A percentile compares a stretch with the other conserved stretches of the same genome.
Evolutionary conservation across 2,113 vertebrate genomes (phyloP).

Genomic region (Ammodramus savannarum): DNA sequence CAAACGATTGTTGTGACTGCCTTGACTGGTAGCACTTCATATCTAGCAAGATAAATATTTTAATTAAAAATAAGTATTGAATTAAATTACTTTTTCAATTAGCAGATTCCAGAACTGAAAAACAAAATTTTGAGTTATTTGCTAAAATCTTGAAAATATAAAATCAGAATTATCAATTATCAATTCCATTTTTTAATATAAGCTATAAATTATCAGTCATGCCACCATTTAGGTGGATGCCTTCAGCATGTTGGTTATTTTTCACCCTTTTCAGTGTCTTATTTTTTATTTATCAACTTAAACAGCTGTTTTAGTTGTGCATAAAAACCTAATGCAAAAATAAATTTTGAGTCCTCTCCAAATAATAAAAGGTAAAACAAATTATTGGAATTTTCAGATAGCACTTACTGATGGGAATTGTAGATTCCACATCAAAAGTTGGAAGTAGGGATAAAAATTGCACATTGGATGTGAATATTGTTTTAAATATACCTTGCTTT

Average conservation of each 20-base stretch:
- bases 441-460: slow-evolving; percentile 9
- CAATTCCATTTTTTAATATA: background rate
- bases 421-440: background rate
- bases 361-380: background rate
- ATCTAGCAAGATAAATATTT: background rate
- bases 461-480: background rate
- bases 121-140: background rate
- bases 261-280: slow-evolving; percentile 2
- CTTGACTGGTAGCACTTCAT: background rate
- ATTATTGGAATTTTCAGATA: background rate
- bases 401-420: slow-evolving; percentile 39
- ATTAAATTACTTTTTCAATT: background rate
- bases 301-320: background rate
- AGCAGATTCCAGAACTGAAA: background rate
- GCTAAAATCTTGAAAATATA: background rate
- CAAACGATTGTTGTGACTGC: background rate
- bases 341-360: background rate
- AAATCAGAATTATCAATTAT: background rate
- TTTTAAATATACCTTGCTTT: slow-evolving; percentile 25
- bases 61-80: background rate
- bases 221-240: background rate
- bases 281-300: slow-evolving; percentile 6
- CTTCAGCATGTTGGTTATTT: background rate
- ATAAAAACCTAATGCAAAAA: background rate
- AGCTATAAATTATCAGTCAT: background rate